These are phyloP conservation scores for Myotis yumanensis DNA, from an alignment of 2,113 vertebrate species.

Conservation along the genomic window DNA sequence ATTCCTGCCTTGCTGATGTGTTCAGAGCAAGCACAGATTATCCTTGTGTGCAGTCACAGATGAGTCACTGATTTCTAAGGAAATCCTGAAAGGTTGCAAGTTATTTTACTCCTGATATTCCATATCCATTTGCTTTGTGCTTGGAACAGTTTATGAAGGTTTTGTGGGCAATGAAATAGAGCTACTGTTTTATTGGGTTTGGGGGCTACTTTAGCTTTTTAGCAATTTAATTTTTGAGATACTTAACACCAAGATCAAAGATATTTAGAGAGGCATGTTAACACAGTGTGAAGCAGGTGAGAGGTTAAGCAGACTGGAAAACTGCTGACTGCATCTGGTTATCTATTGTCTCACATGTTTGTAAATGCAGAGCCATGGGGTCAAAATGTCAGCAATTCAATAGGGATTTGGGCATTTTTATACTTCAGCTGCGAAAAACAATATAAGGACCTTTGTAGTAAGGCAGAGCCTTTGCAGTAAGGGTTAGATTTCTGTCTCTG, in stretches of 20 bases:
- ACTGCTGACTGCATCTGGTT: not conserved
- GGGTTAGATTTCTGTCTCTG: not conserved
- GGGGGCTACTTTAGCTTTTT: not conserved
- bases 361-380: not conserved
- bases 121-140: not conserved
- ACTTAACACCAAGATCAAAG: not conserved
- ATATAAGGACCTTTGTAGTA: not conserved
- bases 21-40: not conserved
- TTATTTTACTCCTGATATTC: not conserved
- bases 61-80: not conserved
- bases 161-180: not conserved
- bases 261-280: not conserved
- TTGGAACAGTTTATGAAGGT: not conserved
- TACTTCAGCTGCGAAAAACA: not conserved
- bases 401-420: not conserved
- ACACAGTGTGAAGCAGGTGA: not conserved
- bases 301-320: not conserved
- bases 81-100: not conserved
- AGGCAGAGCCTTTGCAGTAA: not conserved
- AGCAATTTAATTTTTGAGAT: not conserved
- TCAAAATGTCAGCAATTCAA: not conserved
- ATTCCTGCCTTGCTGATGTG: not conserved
- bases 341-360: not conserved
- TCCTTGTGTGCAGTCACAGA: not conserved
- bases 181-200: not conserved